Evolutionary conservation across 2,797 vertebrate genomes (phyloP).

Genomic region (Chanos chanos): DNA sequence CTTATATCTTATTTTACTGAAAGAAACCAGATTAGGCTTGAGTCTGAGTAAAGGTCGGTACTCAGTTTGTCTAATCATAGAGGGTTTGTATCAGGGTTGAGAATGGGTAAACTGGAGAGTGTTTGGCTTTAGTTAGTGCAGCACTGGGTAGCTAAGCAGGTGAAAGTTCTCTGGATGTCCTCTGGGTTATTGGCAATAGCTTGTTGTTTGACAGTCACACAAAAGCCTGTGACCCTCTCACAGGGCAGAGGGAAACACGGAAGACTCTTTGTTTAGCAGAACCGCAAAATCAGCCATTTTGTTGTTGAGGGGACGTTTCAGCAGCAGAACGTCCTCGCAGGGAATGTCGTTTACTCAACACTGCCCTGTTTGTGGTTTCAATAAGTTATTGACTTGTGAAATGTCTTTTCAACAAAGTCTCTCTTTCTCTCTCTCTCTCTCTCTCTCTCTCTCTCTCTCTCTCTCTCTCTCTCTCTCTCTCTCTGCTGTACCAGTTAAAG

Average conservation of each 20-base stretch:
- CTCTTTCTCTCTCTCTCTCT: neutral
- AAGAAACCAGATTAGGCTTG: no score
- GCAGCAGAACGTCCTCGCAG: constrained; percentile 41
- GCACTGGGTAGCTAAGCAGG: neutral
- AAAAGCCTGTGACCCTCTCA: constrained; percentile 36
- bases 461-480: constrained; percentile 56
- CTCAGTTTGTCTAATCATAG: no score
- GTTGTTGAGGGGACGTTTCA: constrained; percentile 44
- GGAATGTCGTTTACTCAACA: constrained; percentile 39
- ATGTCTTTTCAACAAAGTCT: no score
- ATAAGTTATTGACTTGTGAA: constrained; percentile 42
- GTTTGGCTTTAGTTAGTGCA: neutral
- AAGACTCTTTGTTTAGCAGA: constrained; percentile 42
- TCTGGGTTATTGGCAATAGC: constrained; percentile 33
- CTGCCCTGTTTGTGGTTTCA: constrained; percentile 35
- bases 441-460: constrained; percentile 67
- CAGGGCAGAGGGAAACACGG: constrained; percentile 32
- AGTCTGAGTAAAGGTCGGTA: no score
- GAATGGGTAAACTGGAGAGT: neutral
- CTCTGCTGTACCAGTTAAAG: no score
- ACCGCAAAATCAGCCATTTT: constrained; percentile 42
- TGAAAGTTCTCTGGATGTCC: constrained; percentile 13
- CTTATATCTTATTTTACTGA: no score
- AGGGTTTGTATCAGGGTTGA: neutral
- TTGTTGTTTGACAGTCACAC: constrained; percentile 35